Percentiles rank a stretch among this genome's conserved stretches.
These are phyloP conservation scores for Xiphydria camelus DNA, from an alignment of 2,888 invertebrate genomes.

Conservation along the genomic window DNA sequence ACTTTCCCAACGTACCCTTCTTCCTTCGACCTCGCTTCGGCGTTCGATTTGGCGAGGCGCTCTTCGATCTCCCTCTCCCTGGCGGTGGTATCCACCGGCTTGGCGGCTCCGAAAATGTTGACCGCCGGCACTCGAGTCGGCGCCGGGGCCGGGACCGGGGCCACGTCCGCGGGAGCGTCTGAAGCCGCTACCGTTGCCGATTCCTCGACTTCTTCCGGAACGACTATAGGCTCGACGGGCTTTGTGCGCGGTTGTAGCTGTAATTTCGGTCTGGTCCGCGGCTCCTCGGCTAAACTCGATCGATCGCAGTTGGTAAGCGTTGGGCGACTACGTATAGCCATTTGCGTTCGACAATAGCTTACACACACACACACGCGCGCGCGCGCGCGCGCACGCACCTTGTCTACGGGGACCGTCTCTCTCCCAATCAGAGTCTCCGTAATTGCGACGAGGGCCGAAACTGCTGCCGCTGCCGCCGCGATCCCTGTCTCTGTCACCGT, in stretches of 20 bases:
- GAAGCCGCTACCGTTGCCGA: conserved; percentile 7
- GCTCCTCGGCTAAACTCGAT: conserved; percentile 57
- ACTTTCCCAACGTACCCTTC: conserved; percentile 33
- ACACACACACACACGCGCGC: too few species aligned
- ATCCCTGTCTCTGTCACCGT: conserved; percentile 54
- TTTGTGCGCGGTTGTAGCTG: conserved; percentile 80
- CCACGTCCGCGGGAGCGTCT: conserved; percentile 38
- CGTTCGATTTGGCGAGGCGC: conserved; percentile 66
- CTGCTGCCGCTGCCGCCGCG: conserved; percentile 59
- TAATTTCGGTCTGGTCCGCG: conserved; percentile 76
- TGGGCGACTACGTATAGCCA: too few species aligned
- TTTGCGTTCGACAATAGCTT: too few species aligned
- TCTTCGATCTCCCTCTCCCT: conserved; percentile 91
- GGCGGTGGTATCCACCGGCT: conserved; percentile 91
- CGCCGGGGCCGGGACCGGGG: conserved; percentile 37
- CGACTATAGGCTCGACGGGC: conserved; percentile 63
- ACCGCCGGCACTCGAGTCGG: conserved; percentile 65
- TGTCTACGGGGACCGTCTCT: conserved; percentile 27
- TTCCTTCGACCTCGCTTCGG: conserved; percentile 43
- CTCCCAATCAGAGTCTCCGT: conserved; percentile 38
- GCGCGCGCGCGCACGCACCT: too few species aligned
- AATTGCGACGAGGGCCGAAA: conserved; percentile 50
- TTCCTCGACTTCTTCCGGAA: conserved; percentile 28
- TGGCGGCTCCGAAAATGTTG: conserved; percentile 92
- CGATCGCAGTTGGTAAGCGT: too few species aligned